Percentiles rank a stretch among this genome's conserved stretches.
Conservation (phyloP, 2,797 vertebrate species). For the Esox lucius region DNA sequence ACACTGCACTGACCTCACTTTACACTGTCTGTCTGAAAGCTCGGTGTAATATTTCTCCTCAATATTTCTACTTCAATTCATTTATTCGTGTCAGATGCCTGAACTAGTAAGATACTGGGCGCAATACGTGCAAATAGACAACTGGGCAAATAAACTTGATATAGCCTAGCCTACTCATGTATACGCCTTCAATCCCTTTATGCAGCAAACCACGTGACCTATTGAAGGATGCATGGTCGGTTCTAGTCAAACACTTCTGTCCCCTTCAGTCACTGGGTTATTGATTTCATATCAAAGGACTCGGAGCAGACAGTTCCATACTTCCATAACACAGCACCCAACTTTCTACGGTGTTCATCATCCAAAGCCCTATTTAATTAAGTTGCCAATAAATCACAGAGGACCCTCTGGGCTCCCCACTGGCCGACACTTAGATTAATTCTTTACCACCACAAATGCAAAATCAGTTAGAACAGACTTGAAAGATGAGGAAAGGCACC, state of each 20-base stretch:
- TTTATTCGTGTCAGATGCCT: not conserved
- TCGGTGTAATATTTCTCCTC: not conserved
- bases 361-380: conserved; percentile 76
- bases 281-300: conserved; percentile 15
- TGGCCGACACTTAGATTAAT: conserved; percentile 71
- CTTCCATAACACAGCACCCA: conserved; percentile 54
- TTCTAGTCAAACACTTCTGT: conserved; percentile 33
- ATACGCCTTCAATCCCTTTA: not conserved
- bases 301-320: conserved; percentile 51
- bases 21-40: not conserved
- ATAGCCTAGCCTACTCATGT: not conserved
- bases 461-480: conserved; percentile 59
- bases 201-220: not conserved
- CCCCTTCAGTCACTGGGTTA: conserved; percentile 30
- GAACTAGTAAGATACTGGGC: not conserved
- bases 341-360: conserved; percentile 68
- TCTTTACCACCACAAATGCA: conserved; percentile 59
- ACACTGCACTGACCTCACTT: conserved; percentile 1
- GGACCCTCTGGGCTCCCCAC: conserved; percentile 67
- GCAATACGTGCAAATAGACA: not conserved
- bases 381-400: conserved; percentile 77
- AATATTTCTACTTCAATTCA: not conserved
- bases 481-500: conserved; percentile 48
- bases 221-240: not conserved
- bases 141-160: not conserved